Conservation (phyloP, 1,140 invertebrate species). For the Xylocopa sonorina region DNA sequence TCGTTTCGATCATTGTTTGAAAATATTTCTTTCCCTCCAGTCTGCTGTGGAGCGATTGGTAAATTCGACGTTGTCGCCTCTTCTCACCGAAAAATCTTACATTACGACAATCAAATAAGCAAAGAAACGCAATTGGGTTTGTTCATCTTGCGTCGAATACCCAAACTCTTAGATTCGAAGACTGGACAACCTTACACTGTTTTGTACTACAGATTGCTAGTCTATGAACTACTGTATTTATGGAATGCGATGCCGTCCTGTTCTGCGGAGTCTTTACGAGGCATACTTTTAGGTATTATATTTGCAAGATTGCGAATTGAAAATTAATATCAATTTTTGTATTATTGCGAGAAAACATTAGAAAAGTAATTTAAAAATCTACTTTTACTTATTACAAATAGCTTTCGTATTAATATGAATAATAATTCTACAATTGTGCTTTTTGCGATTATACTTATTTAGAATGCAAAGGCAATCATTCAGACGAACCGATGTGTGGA, state of each 20-base stretch:
- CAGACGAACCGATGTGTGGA: constrained; percentile 83
- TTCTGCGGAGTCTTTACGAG: constrained; percentile 78
- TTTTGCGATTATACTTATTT: background rate
- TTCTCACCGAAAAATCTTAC: constrained; percentile 79
- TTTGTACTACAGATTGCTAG: constrained; percentile 84
- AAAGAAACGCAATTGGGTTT: constrained; percentile 73
- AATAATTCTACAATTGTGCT: background rate
- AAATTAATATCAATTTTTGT: too few relatives aligned
- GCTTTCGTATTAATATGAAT: background rate
- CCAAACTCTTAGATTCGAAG: constrained; percentile 70
- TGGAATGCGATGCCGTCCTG: constrained; percentile 89
- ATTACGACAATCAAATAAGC: constrained; percentile 71
- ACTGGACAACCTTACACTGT: constrained; percentile 68
- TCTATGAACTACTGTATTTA: constrained; percentile 87
- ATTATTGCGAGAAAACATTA: too few relatives aligned
- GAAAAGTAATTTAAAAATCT: background rate
- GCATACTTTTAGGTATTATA: constrained; percentile 81
- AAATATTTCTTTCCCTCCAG: constrained; percentile 63
- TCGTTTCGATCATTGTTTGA: background rate
- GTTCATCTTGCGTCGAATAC: constrained; percentile 72
- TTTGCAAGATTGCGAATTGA: too few relatives aligned
- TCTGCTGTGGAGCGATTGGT: constrained; percentile 83
- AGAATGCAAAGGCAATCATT: constrained; percentile 77
- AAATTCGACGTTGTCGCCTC: constrained; percentile 76
- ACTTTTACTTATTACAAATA: too few relatives aligned